Base-by-base conservation (phyloP, 2,888 invertebrate species). In the Ischnus inquisitorius region DNA sequence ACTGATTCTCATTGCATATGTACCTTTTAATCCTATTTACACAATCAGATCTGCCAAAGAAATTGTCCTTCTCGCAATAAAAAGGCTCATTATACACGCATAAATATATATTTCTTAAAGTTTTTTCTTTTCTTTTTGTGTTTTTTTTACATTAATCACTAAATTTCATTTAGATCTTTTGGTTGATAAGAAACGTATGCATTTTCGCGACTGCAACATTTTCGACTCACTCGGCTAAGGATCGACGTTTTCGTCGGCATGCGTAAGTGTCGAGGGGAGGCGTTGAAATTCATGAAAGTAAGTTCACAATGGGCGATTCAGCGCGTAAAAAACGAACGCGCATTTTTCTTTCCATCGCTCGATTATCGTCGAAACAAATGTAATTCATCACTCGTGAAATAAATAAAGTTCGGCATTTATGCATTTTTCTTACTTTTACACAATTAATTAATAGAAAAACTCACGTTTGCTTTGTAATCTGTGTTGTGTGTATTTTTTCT, bases 371-470 rank as follows among this genome's bases (percentile, higher is more conserved):
- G 10, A 80, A 48, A 48, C 28, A 75, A 48, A 48, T 54, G 41
- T 69, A 43, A 64, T 6, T 48, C 69, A 72, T 81, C 67, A 69
- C 68, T 83, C 67, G 19, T 75, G 71, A 67, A 82, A 85, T 83
- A 85, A 82, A 86, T 82, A 84, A 82, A 79, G 67, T 48, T 64
- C 69, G 14, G 77, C 65, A 48, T 69, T 82, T 75, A 84, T 65
- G 69, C 39, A 10, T n/a, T 67, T n/a, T 57, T 64, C 25, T 22
- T 67, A 65, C 12, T 57, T 25, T 76, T 16, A 54, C 51, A 57
- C 19, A 25, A 75, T 62, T 72, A 69, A 51, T 51, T 41, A 41
- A 69, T 71, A 65, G 60, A 34, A 48, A 68, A 78, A 85, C 60
- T 28, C 25, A 51, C 41, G 41, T 64, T 74, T 75, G 34, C 43